These are phyloP conservation scores for Schizopygopsis malacanthus DNA, from an alignment of 2,797 vertebrate genomes.

Conservation along the genomic window DNA sequence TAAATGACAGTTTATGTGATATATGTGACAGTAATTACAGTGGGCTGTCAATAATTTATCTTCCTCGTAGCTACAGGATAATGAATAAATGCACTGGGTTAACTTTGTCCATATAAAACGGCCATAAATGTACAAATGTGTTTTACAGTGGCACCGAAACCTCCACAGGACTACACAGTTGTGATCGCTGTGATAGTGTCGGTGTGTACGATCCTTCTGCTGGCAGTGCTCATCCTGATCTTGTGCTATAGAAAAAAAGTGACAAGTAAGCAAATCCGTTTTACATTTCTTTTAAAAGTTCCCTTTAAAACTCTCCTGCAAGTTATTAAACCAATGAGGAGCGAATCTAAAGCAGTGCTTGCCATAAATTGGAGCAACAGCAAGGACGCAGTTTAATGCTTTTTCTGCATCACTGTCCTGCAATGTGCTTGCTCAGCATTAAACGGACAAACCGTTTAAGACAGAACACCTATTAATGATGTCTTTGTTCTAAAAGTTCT, in stretches of 20 bases:
- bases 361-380: slow-evolving; percentile 9
- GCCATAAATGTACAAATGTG: not conserved
- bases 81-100: not conserved
- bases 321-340: slow-evolving; percentile 10
- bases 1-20: not conserved
- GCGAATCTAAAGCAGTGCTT: slow-evolving; percentile 4
- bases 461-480: not conserved
- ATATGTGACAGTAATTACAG: not conserved
- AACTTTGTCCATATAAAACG: not conserved
- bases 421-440: slow-evolving; percentile 22
- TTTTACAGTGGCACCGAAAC: not conserved
- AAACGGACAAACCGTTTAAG: not conserved
- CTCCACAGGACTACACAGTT: not conserved
- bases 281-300: slow-evolving; percentile 8
- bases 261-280: slow-evolving; percentile 8
- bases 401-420: slow-evolving; percentile 15
- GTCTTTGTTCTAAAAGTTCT: not conserved
- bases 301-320: slow-evolving; percentile 1
- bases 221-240: slow-evolving; percentile 22
- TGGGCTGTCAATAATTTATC: not conserved
- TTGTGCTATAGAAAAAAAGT: slow-evolving; percentile 14
- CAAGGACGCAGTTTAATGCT: slow-evolving; percentile 11
- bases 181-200: slow-evolving; percentile 27
- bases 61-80: not conserved
- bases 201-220: not conserved